Conservation (phyloP, 2,888 invertebrate species). For the Tromatobia lineatoria region DNA sequence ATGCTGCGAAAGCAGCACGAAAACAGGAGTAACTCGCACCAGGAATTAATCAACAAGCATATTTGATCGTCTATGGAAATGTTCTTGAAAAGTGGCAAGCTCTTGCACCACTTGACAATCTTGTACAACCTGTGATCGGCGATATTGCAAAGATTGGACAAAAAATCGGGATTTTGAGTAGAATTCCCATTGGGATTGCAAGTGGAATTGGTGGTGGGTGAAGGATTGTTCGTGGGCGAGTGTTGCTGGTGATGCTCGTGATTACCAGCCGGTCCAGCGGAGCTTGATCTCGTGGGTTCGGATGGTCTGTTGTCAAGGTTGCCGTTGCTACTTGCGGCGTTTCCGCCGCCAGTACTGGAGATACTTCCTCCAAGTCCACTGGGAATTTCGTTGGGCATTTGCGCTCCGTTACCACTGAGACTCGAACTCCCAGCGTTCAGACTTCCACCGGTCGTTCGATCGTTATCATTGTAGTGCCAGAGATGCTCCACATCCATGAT, state of each 20-base stretch:
- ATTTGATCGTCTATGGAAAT: constrained; percentile 99
- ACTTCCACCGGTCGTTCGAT: constrained; percentile 89
- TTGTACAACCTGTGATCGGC: constrained; percentile 98
- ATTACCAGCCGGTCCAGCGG: constrained; percentile 66
- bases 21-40: constrained; percentile 97
- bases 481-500: constrained; percentile 98
- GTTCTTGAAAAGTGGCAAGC: constrained; percentile 97
- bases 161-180: constrained; percentile 90
- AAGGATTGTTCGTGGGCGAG: constrained; percentile 59
- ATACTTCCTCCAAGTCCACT: constrained; percentile 25
- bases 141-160: constrained; percentile 96
- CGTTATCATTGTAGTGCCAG: constrained; percentile 97
- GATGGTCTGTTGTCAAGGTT: constrained; percentile 67
- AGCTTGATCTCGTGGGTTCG: constrained; percentile 72
- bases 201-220: constrained; percentile 68
- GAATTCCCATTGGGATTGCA: constrained; percentile 79
- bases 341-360: constrained; percentile 60
- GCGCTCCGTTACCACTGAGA: constrained; percentile 60
- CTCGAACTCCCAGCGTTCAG: constrained; percentile 70
- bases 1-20: constrained; percentile 98
- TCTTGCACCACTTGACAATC: constrained; percentile 99
- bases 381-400: constrained; percentile 23
- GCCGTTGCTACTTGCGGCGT: constrained; percentile 70
- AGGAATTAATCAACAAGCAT: constrained; percentile 97
- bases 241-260: constrained; percentile 74